A percentile compares a stretch with the other conserved stretches of the same genome.
These are phyloP conservation scores for Sturnira hondurensis DNA, from an alignment of 2,113 vertebrate species.

Conservation along the genomic window DNA sequence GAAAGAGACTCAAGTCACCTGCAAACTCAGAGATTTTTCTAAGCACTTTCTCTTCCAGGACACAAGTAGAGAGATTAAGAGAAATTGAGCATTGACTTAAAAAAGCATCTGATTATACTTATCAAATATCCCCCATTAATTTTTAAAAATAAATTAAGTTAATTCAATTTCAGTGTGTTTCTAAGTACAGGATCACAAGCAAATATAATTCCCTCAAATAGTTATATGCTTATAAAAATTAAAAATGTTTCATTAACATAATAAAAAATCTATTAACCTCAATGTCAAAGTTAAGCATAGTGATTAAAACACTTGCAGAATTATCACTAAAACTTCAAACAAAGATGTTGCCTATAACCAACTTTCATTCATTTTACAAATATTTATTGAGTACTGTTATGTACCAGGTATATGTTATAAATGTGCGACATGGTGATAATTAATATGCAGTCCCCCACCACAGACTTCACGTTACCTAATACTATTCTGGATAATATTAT, in stretches of 20 bases:
- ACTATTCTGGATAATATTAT: neutral
- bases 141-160: neutral
- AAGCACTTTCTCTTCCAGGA: neutral
- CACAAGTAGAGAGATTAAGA: neutral
- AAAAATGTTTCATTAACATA: neutral
- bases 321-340: neutral
- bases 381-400: neutral
- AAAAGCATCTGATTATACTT: neutral
- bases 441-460: neutral
- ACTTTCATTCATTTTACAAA: neutral
- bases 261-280: neutral
- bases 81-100: neutral
- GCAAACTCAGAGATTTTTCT: constrained; percentile 25
- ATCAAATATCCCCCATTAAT: neutral
- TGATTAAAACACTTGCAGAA: neutral
- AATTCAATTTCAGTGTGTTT: neutral
- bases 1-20: neutral
- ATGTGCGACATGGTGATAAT: neutral
- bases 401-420: neutral
- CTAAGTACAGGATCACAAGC: neutral
- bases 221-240: neutral
- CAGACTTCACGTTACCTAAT: neutral
- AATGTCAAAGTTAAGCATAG: neutral
- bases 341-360: neutral
- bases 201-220: neutral